Evolutionary conservation across 2,797 vertebrate species (phyloP), one percentile per base, ranked within the genome.

Genomic region (Cygnus olor): DNA sequence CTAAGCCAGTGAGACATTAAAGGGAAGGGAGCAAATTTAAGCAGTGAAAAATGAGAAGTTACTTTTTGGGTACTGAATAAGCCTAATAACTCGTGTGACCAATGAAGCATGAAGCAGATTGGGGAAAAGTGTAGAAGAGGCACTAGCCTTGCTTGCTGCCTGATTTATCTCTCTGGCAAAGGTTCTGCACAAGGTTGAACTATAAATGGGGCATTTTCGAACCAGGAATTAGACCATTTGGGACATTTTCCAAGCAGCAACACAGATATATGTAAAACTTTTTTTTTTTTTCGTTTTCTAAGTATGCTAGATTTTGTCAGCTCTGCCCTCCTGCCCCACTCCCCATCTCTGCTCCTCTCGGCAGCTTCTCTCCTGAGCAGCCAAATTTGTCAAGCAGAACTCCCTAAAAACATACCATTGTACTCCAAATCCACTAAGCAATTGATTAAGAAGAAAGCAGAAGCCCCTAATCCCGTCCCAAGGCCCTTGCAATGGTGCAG

Each of bases 401-500:
- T 80, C 76, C 88, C 58, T 78, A 56, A 90, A 91, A 89, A 77
- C 79, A 68, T 57, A 42, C 83, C 42, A 72, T 80, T 85, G 63
- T 90, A 30, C 17, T 79, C 24, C 60, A 88, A 77, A 95, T 61
- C 80, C 73, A 65, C 95, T 90, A 81, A 88, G 88, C 82, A 71
- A 85, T 93, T 96, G 92, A 91, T 94, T 78, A 93, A 81, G 93
- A 95, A 93, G 90, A 95, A 95, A 97, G 95, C 84, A 93, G 94
- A 87, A 97, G 96, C 96, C 83, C 69, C 60, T 97, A 97, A 98
- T 98, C 97, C 97, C 95, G 91, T 96, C 97, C 95, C 95, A 71
- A 70, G 83, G 82, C 88, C 72, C 78, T 88, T 88, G 88, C 40
- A 5, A 80, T 73, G 76, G 91, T 96, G 96, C 95, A 71, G 87